phyloP scores from a whole-genome alignment of 2,888 invertebrate genomes.

The Temnothorax unifasciatus region DNA sequence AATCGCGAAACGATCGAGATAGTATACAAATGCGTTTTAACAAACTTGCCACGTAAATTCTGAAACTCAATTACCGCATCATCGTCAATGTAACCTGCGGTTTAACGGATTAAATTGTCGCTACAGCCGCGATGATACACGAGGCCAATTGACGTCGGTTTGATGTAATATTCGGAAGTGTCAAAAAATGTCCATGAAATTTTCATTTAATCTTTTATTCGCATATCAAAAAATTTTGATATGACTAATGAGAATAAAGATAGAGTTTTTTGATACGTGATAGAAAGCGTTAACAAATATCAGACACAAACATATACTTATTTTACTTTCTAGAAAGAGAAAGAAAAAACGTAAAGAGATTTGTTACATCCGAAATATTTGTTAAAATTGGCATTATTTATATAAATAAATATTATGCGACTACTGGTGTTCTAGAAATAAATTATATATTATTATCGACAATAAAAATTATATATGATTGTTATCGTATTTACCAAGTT shows the following conservation, averaged over 20 bases:
- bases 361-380: not conserved
- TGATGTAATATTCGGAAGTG: not conserved
- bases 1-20: conserved; percentile 24
- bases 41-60: conserved; percentile 29
- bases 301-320: not conserved
- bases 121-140: conserved; percentile 8
- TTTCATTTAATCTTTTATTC: not conserved
- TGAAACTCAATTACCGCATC: conserved; percentile 31
- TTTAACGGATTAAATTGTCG: conserved; percentile 34
- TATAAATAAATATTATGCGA: not conserved
- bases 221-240: not conserved
- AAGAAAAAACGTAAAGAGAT: not conserved
- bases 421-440: not conserved
- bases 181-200: not conserved
- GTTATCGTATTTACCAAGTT: not conserved
- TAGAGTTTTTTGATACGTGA: not conserved
- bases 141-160: conserved; percentile 8
- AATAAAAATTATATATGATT: not conserved
- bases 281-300: not conserved
- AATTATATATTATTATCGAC: not conserved
- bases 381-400: not conserved
- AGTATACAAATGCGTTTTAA: conserved; percentile 18
- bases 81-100: conserved; percentile 40
- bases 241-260: not conserved
- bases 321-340: not conserved